Evolutionary conservation across 1,140 invertebrate genomes (phyloP).

Genomic region (Trichonephila clavata): DNA sequence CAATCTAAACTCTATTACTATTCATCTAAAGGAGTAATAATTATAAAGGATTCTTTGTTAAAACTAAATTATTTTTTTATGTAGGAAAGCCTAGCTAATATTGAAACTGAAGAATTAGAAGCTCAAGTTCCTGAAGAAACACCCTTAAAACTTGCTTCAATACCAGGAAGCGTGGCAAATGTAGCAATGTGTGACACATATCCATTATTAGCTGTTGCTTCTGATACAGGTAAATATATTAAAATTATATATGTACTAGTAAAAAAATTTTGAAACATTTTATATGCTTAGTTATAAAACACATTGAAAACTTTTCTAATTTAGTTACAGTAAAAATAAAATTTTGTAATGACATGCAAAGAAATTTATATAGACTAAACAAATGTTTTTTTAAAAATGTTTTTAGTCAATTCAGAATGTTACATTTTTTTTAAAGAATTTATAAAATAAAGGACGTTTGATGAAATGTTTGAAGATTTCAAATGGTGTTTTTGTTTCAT

Average conservation of each 20-base stretch:
- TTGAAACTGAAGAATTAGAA: neutral
- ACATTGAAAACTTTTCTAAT: neutral
- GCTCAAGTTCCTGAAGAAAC: neutral
- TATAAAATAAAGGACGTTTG: neutral
- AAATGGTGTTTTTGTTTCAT: too few relatives aligned
- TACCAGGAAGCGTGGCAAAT: neutral
- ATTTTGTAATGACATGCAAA: too few relatives aligned
- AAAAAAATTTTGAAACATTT: too few relatives aligned
- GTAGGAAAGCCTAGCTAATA: constrained; percentile 9
- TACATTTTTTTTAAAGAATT: neutral
- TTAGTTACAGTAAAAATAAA: neutral
- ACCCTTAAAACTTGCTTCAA: neutral
- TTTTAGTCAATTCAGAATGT: neutral
- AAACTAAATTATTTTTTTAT: neutral
- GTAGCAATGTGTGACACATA: constrained; percentile 36
- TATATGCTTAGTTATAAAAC: too few relatives aligned
- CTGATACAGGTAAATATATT: constrained; percentile 22
- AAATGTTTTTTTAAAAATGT: neutral
- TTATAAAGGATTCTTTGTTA: too few relatives aligned
- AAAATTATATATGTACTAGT: too few relatives aligned
- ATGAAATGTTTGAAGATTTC: too few relatives aligned
- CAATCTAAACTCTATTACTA: too few relatives aligned
- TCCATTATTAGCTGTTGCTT: constrained; percentile 48
- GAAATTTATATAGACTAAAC: neutral
- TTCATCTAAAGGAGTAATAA: too few relatives aligned